Percentiles rank a stretch among this genome's conserved stretches.
These are phyloP conservation scores for Rhipidura dahli DNA, from an alignment of 2,113 vertebrate genomes.

Conservation along the genomic window DNA sequence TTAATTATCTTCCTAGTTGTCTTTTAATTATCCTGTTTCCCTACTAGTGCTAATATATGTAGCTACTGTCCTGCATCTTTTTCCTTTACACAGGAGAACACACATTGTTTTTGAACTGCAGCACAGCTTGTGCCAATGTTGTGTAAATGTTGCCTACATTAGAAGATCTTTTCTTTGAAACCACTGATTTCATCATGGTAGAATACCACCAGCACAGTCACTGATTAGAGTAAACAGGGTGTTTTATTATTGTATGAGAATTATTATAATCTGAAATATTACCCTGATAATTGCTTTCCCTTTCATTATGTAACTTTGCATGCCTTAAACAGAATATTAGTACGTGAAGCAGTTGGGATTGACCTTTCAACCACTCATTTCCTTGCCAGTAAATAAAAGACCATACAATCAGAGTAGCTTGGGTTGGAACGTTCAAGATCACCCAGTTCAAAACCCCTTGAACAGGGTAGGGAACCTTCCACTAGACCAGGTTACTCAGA, in stretches of 20 bases:
- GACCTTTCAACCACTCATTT: not conserved
- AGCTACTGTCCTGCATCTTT: not conserved
- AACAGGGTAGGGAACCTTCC: not conserved
- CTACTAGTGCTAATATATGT: not conserved
- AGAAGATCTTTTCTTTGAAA: not conserved
- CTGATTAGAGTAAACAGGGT: not conserved
- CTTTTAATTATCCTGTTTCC: slow-evolving; percentile 46
- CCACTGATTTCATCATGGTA: not conserved
- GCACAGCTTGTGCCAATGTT: not conserved
- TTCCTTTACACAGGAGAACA: not conserved
- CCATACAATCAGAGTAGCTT: not conserved
- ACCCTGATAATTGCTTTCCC: not conserved
- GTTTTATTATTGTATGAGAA: not conserved
- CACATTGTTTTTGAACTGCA: not conserved
- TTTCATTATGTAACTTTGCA: not conserved
- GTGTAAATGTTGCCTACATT: not conserved
- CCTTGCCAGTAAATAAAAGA: not conserved
- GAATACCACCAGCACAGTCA: not conserved
- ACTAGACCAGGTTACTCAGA: not conserved
- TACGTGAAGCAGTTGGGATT: not conserved
- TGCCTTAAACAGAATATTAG: not conserved
- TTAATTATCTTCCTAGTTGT: slow-evolving; percentile 63
- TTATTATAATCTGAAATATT: not conserved
- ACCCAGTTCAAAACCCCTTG: not conserved
- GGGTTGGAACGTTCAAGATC: not conserved